phyloP scores from a whole-genome alignment of 2,888 invertebrate genomes.

The Sarcophaga rosellei region DNA sequence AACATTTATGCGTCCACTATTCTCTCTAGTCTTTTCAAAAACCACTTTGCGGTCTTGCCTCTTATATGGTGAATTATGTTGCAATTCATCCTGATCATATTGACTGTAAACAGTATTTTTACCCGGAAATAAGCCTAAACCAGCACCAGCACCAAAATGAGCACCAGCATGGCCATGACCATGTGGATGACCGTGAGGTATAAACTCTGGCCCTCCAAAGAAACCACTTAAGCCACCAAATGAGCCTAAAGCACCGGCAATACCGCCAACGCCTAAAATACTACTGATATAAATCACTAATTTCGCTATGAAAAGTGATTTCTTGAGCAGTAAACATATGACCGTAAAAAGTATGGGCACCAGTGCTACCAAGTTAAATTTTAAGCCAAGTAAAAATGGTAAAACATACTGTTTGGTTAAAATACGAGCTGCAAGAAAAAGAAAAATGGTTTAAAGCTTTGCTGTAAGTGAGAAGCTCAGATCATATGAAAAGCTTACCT shows the following conservation, averaged over 20 bases:
- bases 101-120: constrained; percentile 74
- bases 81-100: constrained; percentile 74
- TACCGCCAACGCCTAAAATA: constrained; percentile 84
- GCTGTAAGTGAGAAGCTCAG: constrained; percentile 3
- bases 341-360: constrained; percentile 88
- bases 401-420: constrained; percentile 88
- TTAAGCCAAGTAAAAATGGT: constrained; percentile 89
- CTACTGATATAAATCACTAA: constrained; percentile 87
- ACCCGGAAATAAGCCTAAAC: constrained; percentile 73
- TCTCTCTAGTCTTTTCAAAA: constrained; percentile 76
- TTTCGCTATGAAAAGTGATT: constrained; percentile 89
- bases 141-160: constrained; percentile 64
- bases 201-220: constrained; percentile 50
- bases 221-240: constrained; percentile 72
- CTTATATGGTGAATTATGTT: constrained; percentile 76
- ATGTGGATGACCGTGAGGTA: not conserved
- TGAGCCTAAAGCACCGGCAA: constrained; percentile 74
- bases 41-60: constrained; percentile 76
- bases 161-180: constrained; percentile 29
- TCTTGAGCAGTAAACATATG: constrained; percentile 88
- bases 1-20: constrained; percentile 2
- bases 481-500: constrained; percentile 71
- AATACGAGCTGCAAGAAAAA: constrained; percentile 85
- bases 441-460: constrained; percentile 22
- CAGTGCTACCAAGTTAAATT: constrained; percentile 89